A percentile compares a stretch with the other conserved stretches of the same genome.
These are phyloP conservation scores for Augochlora pura DNA, from an alignment of 1,140 invertebrate species.

Conservation along the genomic window DNA sequence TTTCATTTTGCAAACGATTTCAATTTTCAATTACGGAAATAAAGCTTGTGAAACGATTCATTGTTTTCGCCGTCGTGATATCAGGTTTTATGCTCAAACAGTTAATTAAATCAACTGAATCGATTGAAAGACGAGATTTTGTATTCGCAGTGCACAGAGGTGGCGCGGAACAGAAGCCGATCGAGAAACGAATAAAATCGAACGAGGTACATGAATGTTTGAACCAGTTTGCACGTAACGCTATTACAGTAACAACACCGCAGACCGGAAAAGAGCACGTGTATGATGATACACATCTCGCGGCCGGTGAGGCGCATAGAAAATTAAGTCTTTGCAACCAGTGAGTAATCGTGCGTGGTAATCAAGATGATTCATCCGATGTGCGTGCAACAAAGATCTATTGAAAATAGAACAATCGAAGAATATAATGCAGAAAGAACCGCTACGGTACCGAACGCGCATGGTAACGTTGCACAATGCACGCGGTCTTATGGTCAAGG, in stretches of 20 bases:
- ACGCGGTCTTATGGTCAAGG: conserved; percentile 41
- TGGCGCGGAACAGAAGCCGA: too few species aligned
- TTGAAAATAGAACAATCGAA: neutral
- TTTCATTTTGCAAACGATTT: too few species aligned
- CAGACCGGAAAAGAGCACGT: neutral
- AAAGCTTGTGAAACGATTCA: too few species aligned
- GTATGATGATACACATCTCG: neutral
- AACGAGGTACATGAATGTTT: too few species aligned
- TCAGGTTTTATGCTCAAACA: too few species aligned
- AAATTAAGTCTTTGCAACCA: neutral
- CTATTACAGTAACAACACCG: neutral
- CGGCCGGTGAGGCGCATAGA: neutral
- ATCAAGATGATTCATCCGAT: neutral
- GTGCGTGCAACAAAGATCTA: neutral
- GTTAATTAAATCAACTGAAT: too few species aligned
- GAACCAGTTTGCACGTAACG: neutral
- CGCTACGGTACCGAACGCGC: neutral
- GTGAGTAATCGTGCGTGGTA: neutral
- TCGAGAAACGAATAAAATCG: too few species aligned
- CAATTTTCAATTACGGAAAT: too few species aligned
- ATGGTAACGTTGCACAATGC: conserved; percentile 22
- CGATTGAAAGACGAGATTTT: too few species aligned
- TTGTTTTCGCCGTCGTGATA: too few species aligned
- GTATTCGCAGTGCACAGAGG: too few species aligned
- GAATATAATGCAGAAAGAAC: neutral